Evolutionary conservation across 2,113 vertebrate species (phyloP).

Genomic region (Eira barbara): DNA sequence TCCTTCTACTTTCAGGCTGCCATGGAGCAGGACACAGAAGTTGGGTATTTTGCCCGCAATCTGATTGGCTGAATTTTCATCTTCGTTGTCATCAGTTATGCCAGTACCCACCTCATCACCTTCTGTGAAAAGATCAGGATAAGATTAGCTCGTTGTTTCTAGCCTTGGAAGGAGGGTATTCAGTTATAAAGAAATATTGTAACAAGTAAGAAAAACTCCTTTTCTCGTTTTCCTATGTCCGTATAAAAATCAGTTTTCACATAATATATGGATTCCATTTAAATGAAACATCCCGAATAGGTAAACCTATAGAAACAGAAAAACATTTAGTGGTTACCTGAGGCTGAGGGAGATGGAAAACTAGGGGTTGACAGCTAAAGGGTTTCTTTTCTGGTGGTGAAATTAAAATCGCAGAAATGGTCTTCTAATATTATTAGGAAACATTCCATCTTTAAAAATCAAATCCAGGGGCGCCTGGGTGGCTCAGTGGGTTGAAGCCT

Average conservation of each 20-base stretch:
- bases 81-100: slow-evolving; percentile 93
- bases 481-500: too few relatives aligned
- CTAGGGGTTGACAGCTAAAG: neutral
- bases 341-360: neutral
- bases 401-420: neutral
- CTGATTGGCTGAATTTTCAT: slow-evolving; percentile 96
- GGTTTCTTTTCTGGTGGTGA: neutral
- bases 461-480: too few relatives aligned
- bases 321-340: neutral
- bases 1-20: slow-evolving; percentile 98
- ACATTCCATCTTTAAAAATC: neutral
- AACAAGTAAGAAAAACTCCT: neutral
- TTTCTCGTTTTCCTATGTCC: neutral
- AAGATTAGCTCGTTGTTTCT: neutral
- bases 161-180: neutral
- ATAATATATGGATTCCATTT: neutral
- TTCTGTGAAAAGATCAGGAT: slow-evolving; percentile 82
- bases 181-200: neutral
- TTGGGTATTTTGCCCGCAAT: slow-evolving; percentile 98
- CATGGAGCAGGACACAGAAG: slow-evolving; percentile 97
- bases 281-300: slow-evolving; percentile 4
- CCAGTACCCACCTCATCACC: slow-evolving; percentile 96
- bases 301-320: neutral
- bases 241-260: slow-evolving; percentile 18
- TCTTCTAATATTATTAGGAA: neutral